Percentiles rank a stretch among this genome's conserved stretches.
Evolutionary conservation across 37 sponge, comb jelly and placozoan species (phyloP).

Genomic region (Chondrosia reniformis): DNA sequence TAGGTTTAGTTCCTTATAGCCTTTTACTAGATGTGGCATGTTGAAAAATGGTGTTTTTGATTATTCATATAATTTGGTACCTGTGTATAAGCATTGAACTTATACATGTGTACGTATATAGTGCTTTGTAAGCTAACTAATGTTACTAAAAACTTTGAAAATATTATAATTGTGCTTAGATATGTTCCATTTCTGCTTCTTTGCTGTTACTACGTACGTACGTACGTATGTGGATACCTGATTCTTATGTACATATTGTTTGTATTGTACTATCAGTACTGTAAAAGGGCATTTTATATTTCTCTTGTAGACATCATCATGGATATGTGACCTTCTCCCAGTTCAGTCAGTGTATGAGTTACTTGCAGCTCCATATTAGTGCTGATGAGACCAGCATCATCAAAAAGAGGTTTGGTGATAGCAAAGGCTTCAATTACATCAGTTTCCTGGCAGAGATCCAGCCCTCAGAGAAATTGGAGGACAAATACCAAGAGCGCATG

Average conservation of each 20-base stretch:
- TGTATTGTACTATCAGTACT: neutral
- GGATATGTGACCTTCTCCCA: conserved; percentile 49
- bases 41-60: too few species aligned
- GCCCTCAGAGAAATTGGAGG: conserved; percentile 36
- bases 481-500: conserved; percentile 40
- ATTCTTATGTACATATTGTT: too few species aligned
- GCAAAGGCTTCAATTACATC: conserved; percentile 79
- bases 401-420: conserved; percentile 46
- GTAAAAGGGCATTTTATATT: neutral
- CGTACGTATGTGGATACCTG: too few species aligned
- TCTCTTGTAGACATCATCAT: conserved; percentile 29
- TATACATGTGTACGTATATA: too few species aligned
- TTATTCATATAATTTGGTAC: too few species aligned
- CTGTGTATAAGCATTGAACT: too few species aligned
- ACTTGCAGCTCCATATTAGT: conserved; percentile 35
- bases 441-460: conserved; percentile 64
- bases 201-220: too few species aligned
- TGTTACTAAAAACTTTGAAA: too few species aligned
- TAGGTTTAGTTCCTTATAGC: too few species aligned
- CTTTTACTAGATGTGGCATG: too few species aligned
- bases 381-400: conserved; percentile 33
- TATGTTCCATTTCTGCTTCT: too few species aligned
- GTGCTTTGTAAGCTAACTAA: neutral
- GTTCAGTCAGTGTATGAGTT: conserved; percentile 69
- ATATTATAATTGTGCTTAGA: too few species aligned